phyloP scores from a whole-genome alignment of 2,113 vertebrate genomes.

The Leuciscus idus region DNA sequence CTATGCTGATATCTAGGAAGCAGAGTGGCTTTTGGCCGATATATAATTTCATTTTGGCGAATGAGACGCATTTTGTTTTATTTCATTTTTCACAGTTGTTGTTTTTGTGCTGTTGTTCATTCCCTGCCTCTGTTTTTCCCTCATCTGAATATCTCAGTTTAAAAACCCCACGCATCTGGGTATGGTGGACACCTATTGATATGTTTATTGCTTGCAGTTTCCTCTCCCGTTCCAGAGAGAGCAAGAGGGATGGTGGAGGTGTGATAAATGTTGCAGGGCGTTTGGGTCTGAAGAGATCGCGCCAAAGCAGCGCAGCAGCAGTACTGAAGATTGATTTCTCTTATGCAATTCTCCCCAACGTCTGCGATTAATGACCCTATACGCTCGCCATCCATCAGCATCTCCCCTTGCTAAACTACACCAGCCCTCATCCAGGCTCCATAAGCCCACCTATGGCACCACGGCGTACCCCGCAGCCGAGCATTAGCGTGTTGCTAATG shows the following conservation, averaged over 20 bases:
- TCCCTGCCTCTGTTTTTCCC: background rate
- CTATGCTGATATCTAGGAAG: background rate
- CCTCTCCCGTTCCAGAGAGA: slow-evolving; percentile 16
- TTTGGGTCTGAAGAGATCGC: slow-evolving; percentile 52
- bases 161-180: slow-evolving; percentile 39
- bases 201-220: slow-evolving; percentile 64
- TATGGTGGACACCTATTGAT: slow-evolving; percentile 55
- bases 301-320: slow-evolving; percentile 32
- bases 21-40: background rate
- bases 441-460: slow-evolving; percentile 46
- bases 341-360: slow-evolving; percentile 60
- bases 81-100: slow-evolving; percentile 20
- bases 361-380: slow-evolving; percentile 71
- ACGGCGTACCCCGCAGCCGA: slow-evolving; percentile 33
- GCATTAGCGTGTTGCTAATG: slow-evolving; percentile 45
- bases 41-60: background rate
- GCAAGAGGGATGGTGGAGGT: slow-evolving; percentile 38
- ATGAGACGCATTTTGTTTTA: background rate
- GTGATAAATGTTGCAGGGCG: slow-evolving; percentile 60
- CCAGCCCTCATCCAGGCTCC: slow-evolving; percentile 18
- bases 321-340: slow-evolving; percentile 74
- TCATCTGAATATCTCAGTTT: slow-evolving; percentile 43
- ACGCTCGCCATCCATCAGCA: slow-evolving; percentile 44
- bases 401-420: slow-evolving; percentile 33
- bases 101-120: background rate